Evolutionary conservation across 1,140 invertebrate species (phyloP).

Genomic region (Diploscapter pachys): DNA sequence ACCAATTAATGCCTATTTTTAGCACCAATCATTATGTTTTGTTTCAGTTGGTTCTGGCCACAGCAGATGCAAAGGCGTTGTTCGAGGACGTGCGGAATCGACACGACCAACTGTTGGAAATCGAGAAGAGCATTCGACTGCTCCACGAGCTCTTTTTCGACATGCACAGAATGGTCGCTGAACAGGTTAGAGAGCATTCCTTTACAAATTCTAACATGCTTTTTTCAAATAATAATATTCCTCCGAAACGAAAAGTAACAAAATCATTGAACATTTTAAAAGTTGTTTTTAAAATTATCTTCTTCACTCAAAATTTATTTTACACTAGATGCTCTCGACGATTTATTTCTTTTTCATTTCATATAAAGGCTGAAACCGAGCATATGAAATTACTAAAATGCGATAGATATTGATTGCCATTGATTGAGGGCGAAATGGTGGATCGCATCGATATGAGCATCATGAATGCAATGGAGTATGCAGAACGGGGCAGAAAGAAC

Average conservation of each 20-base stretch:
- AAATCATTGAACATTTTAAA: background rate
- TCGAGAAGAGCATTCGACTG: constrained; percentile 23
- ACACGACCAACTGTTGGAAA: constrained; percentile 7
- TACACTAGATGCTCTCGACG: background rate
- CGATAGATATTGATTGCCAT: background rate
- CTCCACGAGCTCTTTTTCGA: constrained; percentile 24
- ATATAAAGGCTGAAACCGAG: no score
- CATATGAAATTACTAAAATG: no score
- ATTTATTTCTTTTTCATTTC: no score
- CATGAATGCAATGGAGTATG: constrained; percentile 21
- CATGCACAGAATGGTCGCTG: constrained; percentile 18
- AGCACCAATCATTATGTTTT: background rate
- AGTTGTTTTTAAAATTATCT: background rate
- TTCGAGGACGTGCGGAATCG: constrained; percentile 25
- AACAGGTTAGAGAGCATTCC: constrained; percentile 1
- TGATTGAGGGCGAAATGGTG: constrained; percentile 23
- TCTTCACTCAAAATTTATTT: background rate
- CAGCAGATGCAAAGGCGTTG: constrained; percentile 23
- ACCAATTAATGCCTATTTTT: no score
- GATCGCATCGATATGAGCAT: constrained; percentile 25
- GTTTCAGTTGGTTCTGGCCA: constrained; percentile 7
- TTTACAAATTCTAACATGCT: background rate
- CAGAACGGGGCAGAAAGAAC: constrained; percentile 8
- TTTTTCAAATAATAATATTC: background rate
- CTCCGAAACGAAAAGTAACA: background rate